Conservation (phyloP, 2,113 vertebrate species). For the Tapirus terrestris region DNA sequence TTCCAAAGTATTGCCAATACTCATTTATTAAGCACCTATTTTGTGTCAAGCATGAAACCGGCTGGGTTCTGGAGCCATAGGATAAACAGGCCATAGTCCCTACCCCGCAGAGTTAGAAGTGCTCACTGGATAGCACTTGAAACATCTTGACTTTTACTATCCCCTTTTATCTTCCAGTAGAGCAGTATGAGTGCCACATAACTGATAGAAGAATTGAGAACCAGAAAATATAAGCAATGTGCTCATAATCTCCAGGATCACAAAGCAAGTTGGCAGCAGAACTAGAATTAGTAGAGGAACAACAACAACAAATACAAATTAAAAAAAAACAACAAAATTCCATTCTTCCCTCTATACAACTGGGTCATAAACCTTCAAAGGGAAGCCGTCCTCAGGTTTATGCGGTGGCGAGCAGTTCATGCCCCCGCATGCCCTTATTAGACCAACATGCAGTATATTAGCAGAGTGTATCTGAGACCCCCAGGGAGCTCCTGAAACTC, state of each 20-base stretch:
- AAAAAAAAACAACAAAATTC: background rate
- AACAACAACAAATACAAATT: background rate
- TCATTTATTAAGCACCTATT: background rate
- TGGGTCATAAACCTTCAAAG: background rate
- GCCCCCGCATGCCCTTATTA: background rate
- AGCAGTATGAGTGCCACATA: background rate
- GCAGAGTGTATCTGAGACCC: background rate
- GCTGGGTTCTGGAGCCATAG: slow-evolving; percentile 3
- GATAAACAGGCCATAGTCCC: background rate
- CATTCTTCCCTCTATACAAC: background rate
- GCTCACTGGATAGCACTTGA: background rate
- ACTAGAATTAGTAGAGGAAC: background rate
- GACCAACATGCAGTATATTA: background rate
- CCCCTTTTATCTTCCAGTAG: background rate
- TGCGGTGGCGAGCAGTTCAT: background rate
- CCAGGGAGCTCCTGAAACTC: background rate
- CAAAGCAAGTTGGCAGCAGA: slow-evolving; percentile 11
- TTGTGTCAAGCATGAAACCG: background rate
- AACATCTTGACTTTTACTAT: background rate
- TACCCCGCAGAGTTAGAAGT: background rate
- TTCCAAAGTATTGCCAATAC: background rate
- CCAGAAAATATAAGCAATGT: background rate
- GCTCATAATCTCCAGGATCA: background rate
- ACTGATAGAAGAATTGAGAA: background rate
- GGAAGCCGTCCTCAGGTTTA: background rate